Evolutionary conservation across 2,113 vertebrate genomes (phyloP), one percentile per base, ranked within the genome.

Genomic region (Podilymbus podiceps): DNA sequence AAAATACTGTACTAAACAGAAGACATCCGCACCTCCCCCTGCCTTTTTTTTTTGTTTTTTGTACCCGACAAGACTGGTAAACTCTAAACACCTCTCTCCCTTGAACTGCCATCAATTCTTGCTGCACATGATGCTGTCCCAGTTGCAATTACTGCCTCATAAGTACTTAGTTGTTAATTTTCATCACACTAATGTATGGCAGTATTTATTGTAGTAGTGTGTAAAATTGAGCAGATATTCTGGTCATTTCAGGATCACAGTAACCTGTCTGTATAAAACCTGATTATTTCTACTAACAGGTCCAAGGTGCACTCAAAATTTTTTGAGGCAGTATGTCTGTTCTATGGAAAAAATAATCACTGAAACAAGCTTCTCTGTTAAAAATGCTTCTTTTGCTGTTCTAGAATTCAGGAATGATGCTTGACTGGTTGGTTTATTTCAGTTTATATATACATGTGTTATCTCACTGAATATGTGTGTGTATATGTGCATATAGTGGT

Each of bases 11-110:
- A 38, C 38, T 38, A 38, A 68, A 22, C 12, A 69, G 49, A 83
- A 63, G 21, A 66, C 55, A 64, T 55, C 31, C 8, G 2, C 8
- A 15, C 3, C 25, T 6, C 2, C 1, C 2, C 3, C 2, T 38
- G 38, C 38, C 38, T 38, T 1, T 2, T 5, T 5, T 27, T 19
- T 42, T 42, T 68, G 53, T 33, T 49, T 44, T n/a, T 59, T 15
- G 2, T 49, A 72, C 11, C 21, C 63, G 68, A 27, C 19, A 62
- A 47, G 33, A 77, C 60, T 42, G 13, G 15, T 53, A 31, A 85
- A 63, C 15, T 89, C 25, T 77, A 31, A 84, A 49, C 11, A n/a
- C 9, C 3, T 14, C 12, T n/a, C 4, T 68, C 38, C 38, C 16
- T 14, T 44, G 27, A 77, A 63, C 10, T 74, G 46, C 19, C 30